Percentiles rank a stretch among this genome's conserved stretches.
phyloP scores from a whole-genome alignment of 1,140 invertebrate genomes.

The Ylistrum balloti region DNA sequence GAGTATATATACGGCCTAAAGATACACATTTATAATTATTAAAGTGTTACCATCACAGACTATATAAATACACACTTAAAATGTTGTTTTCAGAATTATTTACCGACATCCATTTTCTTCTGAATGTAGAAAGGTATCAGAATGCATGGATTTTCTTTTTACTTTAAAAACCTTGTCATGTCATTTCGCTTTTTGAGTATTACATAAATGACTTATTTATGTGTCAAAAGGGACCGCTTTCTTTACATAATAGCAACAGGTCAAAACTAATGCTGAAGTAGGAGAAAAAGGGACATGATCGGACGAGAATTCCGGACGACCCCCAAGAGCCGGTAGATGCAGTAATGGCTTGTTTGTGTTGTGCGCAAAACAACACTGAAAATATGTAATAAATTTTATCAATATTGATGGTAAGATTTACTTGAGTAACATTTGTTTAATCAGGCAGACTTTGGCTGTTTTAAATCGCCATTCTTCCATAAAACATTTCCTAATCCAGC shows the following conservation, averaged over 20 bases:
- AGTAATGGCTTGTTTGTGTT: not conserved
- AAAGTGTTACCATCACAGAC: not conserved
- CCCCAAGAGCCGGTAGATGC: not conserved
- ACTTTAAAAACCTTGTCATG: not conserved
- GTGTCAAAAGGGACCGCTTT: not conserved
- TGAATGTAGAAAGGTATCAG: not conserved
- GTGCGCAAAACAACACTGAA: not conserved
- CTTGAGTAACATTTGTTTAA: constrained; percentile 36
- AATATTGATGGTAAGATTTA: not conserved
- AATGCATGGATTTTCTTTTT: not conserved
- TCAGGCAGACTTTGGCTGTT: constrained; percentile 10
- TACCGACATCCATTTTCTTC: not conserved
- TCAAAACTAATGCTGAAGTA: not conserved
- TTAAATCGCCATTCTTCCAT: not conserved
- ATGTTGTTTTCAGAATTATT: not conserved
- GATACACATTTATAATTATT: no score
- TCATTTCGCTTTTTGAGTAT: not conserved
- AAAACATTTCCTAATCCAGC: constrained; percentile 17
- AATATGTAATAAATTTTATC: constrained; percentile 29
- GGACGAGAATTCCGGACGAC: constrained; percentile 24
- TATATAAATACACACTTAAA: not conserved
- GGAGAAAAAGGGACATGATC: not conserved
- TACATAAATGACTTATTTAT: not conserved
- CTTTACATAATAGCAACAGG: not conserved
- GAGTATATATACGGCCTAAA: no score